A percentile compares a stretch with the other conserved stretches of the same genome.
These are phyloP conservation scores for Eufriesea mexicana DNA, from an alignment of 1,140 invertebrate species.

Conservation along the genomic window DNA sequence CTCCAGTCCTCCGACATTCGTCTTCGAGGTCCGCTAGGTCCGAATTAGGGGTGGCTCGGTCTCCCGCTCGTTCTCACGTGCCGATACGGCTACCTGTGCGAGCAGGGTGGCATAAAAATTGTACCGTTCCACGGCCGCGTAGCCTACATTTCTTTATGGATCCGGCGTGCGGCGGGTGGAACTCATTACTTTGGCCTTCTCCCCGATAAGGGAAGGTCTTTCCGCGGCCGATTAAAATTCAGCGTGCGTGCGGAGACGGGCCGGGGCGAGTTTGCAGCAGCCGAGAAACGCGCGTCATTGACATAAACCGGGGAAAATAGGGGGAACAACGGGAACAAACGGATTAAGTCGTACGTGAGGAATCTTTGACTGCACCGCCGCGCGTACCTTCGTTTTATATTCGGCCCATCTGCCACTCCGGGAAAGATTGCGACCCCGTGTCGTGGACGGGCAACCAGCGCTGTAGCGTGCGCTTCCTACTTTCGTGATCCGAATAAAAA, in stretches of 20 bases:
- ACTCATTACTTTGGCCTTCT: conserved; percentile 61
- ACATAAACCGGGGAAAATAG: conserved; percentile 47
- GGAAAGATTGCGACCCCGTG: neutral
- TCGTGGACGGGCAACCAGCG: conserved; percentile 3
- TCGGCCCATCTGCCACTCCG: conserved; percentile 26
- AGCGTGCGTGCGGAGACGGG: conserved; percentile 45
- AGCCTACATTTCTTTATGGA: conserved; percentile 58
- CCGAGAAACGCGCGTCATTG: conserved; percentile 50
- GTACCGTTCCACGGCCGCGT: conserved; percentile 42
- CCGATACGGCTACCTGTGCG: conserved; percentile 11
- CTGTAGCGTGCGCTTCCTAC: neutral
- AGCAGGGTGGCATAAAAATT: conserved; percentile 54
- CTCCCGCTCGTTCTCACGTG: conserved; percentile 20
- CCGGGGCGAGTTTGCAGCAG: conserved; percentile 37
- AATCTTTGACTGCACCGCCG: conserved; percentile 39
- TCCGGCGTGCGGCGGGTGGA: conserved; percentile 51
- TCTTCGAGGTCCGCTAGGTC: conserved; percentile 10
- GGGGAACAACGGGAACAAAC: conserved; percentile 25
- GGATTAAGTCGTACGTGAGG: conserved; percentile 55
- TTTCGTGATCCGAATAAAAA: conserved; percentile 9
- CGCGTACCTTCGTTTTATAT: conserved; percentile 24
- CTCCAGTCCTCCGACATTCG: neutral
- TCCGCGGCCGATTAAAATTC: conserved; percentile 63
- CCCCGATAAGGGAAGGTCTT: conserved; percentile 50
- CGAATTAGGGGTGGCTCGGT: conserved; percentile 39